Conservation (phyloP, 1,140 invertebrate genomes). For the Uloborus diversus region DNA sequence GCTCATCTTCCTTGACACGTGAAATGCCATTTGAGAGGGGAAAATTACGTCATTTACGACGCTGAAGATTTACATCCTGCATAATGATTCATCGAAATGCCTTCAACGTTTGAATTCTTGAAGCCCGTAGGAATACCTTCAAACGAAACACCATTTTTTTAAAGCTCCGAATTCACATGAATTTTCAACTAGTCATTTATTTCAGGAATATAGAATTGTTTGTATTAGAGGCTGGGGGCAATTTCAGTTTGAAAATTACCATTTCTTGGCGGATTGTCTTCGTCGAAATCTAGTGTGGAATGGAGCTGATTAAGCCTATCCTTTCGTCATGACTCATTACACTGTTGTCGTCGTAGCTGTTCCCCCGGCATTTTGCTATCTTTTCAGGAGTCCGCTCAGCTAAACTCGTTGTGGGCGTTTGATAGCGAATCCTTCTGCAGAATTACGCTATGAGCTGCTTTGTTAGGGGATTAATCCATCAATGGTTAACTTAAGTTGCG, state of each 20-base stretch:
- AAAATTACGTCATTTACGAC: too few species aligned
- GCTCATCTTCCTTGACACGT: too few species aligned
- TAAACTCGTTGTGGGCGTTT: conserved; percentile 45
- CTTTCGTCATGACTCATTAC: conserved; percentile 54
- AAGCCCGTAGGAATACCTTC: too few species aligned
- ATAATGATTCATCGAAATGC: too few species aligned
- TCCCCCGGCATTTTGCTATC: conserved; percentile 45
- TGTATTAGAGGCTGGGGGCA: conserved; percentile 7
- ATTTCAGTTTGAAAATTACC: conserved; percentile 43
- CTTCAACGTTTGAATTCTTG: too few species aligned
- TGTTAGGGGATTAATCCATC: conserved; percentile 56
- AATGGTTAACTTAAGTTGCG: conserved; percentile 56
- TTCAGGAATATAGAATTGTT: conserved; percentile 39
- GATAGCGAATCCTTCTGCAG: conserved; percentile 37
- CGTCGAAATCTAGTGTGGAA: conserved; percentile 14
- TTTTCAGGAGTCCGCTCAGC: conserved; percentile 33
- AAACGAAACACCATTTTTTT: too few species aligned
- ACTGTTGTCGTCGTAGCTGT: conserved; percentile 40
- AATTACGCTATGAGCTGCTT: conserved; percentile 1
- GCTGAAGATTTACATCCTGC: too few species aligned
- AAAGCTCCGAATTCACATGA: conserved; percentile 24
- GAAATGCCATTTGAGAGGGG: too few species aligned
- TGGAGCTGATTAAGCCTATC: conserved; percentile 51
- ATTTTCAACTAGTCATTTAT: conserved; percentile 25
- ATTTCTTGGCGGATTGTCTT: conserved; percentile 40